These are phyloP conservation scores for Orcinus orca DNA, from an alignment of 2,113 vertebrate genomes.

Conservation along the genomic window DNA sequence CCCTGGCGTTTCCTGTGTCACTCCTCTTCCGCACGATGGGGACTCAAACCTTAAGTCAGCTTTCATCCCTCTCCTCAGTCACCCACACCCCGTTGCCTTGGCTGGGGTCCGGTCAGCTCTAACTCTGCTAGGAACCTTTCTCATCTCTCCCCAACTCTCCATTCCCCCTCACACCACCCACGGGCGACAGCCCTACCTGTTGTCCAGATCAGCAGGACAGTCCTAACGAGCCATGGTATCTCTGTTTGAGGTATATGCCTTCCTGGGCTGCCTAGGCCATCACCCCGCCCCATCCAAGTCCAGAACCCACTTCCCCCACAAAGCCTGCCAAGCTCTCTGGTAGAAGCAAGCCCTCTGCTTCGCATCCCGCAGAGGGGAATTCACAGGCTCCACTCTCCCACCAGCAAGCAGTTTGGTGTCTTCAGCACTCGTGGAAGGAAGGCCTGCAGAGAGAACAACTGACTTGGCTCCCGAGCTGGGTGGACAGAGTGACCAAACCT, in stretches of 20 bases:
- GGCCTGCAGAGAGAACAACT: fast-evolving
- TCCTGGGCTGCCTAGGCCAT: fast-evolving
- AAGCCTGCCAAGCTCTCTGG: not conserved
- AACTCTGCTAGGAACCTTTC: not conserved
- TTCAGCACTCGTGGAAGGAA: not conserved
- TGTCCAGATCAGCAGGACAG: not conserved
- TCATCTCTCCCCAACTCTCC: not conserved
- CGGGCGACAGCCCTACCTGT: not conserved
- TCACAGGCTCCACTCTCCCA: not conserved
- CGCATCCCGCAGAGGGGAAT: fast-evolving
- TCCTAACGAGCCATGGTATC: not conserved
- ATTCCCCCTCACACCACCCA: not conserved
- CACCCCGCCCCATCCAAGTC: not conserved
- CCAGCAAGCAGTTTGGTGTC: fast-evolving
- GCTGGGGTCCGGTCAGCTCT: not conserved
- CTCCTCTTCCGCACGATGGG: fast-evolving
- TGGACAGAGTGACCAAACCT: not conserved
- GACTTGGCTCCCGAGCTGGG: not conserved
- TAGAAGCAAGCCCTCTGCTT: not conserved
- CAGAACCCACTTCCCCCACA: fast-evolving
- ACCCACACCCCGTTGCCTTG: not conserved
- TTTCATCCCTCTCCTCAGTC: too few species aligned
- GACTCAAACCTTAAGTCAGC: not conserved
- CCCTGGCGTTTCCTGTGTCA: not conserved
- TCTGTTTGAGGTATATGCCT: fast-evolving